Evolutionary conservation across 2,113 vertebrate species (phyloP), one percentile per base, ranked within the genome.

Genomic region (Chitala chitala): DNA sequence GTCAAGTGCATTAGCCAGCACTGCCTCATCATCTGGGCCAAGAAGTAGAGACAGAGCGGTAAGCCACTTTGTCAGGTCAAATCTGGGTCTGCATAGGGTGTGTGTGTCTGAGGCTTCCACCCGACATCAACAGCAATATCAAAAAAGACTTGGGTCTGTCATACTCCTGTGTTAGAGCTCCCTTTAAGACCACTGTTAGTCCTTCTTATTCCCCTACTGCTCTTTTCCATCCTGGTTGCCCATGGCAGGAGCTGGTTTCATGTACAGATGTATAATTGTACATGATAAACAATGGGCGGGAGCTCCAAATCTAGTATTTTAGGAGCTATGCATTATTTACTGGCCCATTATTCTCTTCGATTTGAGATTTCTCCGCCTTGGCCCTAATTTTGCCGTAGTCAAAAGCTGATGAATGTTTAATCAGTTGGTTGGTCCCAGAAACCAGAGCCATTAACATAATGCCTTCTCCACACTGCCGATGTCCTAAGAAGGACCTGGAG

Each of bases 361-460:
- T 90, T 92, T 89, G 89, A 92, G 89, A 90, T 88, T 87, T 90
- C 29, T 24, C 26, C 82, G 87, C 88, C 92, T 92, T 92, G 92
- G 88, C 91, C 90, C 91, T 94, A 91, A 93, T 94, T 93, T 94
- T 90, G 90, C 90, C 89, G 91, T 93, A 94, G 94, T 93, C 92
- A 93, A n/a, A 93, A 91, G 90, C 86, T 90, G 89, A 94, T 94
- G 90, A 95, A 95, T 94, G 94, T 94, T 95, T 94, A 92, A 95
- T 94, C 91, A 91, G 91, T 83, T n/a, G n/a, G 88, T 87, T 87
- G 89, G 91, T 92, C 92, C 91, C 91, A 93, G 90, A 92, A 91
- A 90, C 90, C 86, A 93, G 93, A 89, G 81, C 87, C 89, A 94
- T 95, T 94, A 94, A 90, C 83, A 89, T 92, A 94, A 94, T 93